These are phyloP conservation scores for Eudemis profundana DNA, from an alignment of 2,888 invertebrate genomes.

Conservation along the genomic window DNA sequence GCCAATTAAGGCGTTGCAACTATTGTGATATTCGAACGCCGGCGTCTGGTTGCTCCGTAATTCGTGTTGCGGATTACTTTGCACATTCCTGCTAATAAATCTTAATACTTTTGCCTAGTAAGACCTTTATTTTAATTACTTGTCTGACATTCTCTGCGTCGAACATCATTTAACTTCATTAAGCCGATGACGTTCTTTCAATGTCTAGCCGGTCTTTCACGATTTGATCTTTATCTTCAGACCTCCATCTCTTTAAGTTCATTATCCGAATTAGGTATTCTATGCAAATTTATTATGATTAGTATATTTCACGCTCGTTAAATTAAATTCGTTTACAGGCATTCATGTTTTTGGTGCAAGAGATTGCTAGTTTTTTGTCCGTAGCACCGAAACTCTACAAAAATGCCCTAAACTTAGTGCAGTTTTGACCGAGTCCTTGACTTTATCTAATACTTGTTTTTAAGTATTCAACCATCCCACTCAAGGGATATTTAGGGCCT, in stretches of 20 bases:
- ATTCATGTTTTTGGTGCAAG: too few relatives aligned
- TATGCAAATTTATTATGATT: not conserved
- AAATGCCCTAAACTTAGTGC: too few relatives aligned
- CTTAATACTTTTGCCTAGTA: slow-evolving; percentile 35
- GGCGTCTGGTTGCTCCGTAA: slow-evolving; percentile 48
- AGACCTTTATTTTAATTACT: slow-evolving; percentile 37
- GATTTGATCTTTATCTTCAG: slow-evolving; percentile 2
- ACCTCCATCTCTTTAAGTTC: not conserved
- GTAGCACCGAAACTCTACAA: too few relatives aligned
- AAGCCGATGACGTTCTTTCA: slow-evolving; percentile 32
- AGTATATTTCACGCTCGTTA: too few relatives aligned
- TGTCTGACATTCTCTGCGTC: slow-evolving; percentile 24
- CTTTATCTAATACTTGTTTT: too few relatives aligned
- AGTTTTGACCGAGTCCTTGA: too few relatives aligned
- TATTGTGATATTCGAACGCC: slow-evolving; percentile 43
- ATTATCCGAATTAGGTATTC: not conserved
- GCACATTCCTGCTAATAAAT: slow-evolving; percentile 41
- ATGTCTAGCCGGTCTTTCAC: slow-evolving; percentile 23
- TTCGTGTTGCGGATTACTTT: slow-evolving; percentile 47
- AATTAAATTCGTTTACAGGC: too few relatives aligned
- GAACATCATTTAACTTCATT: slow-evolving; percentile 38
- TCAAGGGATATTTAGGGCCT: too few relatives aligned
- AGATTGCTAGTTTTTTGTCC: too few relatives aligned
- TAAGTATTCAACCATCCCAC: too few relatives aligned
- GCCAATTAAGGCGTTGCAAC: slow-evolving; percentile 47